These are phyloP conservation scores for Neostethus bicornis DNA, from an alignment of 2,797 vertebrate genomes.

Conservation along the genomic window DNA sequence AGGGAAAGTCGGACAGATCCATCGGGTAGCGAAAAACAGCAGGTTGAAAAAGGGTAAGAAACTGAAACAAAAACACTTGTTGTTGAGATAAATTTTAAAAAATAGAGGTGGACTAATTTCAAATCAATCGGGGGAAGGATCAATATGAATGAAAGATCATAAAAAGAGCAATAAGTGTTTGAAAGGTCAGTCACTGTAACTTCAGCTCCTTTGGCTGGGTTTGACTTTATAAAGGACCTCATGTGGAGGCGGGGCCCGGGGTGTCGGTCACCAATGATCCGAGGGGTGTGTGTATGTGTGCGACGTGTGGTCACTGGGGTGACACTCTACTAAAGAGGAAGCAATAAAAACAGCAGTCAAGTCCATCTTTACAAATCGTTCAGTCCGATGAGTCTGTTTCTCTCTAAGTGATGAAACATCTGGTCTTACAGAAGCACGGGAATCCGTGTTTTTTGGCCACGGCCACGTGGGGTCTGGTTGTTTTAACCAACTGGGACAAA, in stretches of 20 bases:
- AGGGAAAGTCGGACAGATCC: slow-evolving; percentile 70
- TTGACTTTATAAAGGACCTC: slow-evolving; percentile 67
- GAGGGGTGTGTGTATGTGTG: slow-evolving; percentile 38
- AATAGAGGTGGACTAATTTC: not conserved
- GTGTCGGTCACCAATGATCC: slow-evolving; percentile 66
- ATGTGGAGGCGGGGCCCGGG: slow-evolving; percentile 38
- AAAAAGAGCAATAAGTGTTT: slow-evolving; percentile 37
- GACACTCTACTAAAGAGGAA: slow-evolving; percentile 9
- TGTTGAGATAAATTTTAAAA: too few relatives aligned
- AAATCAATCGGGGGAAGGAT: not conserved
- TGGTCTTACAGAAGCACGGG: not conserved
- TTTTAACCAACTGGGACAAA: not conserved
- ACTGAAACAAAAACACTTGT: not conserved
- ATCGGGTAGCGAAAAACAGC: slow-evolving; percentile 22
- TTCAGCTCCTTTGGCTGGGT: slow-evolving; percentile 45
- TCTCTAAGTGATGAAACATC: not conserved
- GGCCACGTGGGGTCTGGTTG: too few relatives aligned
- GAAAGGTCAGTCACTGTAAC: slow-evolving; percentile 57
- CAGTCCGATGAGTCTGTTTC: not conserved
- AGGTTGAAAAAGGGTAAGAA: not conserved
- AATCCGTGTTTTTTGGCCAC: not conserved
- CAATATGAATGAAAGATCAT: not conserved
- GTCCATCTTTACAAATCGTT: slow-evolving; percentile 7
- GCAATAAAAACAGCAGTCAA: slow-evolving; percentile 4
- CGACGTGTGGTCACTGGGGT: slow-evolving; percentile 1